These are phyloP conservation scores for Drosophila gaucha DNA, from an alignment of 2,888 invertebrate species.

Conservation along the genomic window DNA sequence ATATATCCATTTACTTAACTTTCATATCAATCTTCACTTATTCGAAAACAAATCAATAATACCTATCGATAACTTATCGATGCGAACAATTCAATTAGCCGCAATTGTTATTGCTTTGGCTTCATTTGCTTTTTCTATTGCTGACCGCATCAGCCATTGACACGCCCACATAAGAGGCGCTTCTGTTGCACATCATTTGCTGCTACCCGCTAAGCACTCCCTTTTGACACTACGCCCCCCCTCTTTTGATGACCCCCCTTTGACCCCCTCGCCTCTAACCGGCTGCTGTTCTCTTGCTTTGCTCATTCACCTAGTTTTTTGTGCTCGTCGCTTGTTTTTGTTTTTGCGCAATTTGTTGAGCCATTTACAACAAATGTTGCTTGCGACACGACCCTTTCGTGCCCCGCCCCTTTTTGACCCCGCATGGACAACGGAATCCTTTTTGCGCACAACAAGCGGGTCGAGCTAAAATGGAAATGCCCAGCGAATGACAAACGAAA, in stretches of 20 bases:
- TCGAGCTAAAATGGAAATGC: conserved; percentile 34
- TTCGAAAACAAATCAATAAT: too few relatives aligned
- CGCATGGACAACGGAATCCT: conserved; percentile 60
- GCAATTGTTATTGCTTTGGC: conserved; percentile 15
- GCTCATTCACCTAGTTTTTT: conserved; percentile 17
- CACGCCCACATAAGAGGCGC: conserved; percentile 55
- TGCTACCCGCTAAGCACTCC: conserved; percentile 20
- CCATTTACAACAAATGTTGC: conserved; percentile 68
- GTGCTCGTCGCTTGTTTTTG: conserved; percentile 44
- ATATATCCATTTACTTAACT: not conserved
- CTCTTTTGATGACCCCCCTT: not conserved
- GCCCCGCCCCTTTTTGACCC: conserved; percentile 3
- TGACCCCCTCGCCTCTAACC: not conserved
- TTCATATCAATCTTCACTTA: too few relatives aligned
- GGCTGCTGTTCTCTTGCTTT: not conserved
- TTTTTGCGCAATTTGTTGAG: conserved; percentile 62
- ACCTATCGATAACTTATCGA: conserved; percentile 8
- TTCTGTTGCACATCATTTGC: conserved; percentile 62
- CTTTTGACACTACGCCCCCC: not conserved
- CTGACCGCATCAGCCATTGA: conserved; percentile 36
- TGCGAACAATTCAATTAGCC: conserved; percentile 36
- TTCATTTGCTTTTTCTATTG: not conserved
- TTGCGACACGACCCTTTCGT: conserved; percentile 21
- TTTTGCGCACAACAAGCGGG: conserved; percentile 54
- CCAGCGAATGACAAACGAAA: conserved; percentile 55